phyloP scores from a whole-genome alignment of 2,888 invertebrate genomes.

The Bursaphelenchus okinawaensis region DNA sequence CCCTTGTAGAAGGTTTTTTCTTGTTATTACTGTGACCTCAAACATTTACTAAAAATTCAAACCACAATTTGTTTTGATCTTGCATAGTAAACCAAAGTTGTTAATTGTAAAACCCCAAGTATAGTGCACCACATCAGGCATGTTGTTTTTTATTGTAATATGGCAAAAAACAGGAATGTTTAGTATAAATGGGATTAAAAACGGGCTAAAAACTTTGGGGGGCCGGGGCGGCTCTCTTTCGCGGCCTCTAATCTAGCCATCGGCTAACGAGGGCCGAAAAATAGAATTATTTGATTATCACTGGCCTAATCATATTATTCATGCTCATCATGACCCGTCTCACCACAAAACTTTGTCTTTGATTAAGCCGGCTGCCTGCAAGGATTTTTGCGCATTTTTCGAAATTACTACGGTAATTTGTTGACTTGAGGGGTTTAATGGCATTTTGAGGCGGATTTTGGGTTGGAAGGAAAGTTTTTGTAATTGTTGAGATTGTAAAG shows the following conservation, averaged over 20 bases:
- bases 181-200: neutral
- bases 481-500: no score
- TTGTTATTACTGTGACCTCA: neutral
- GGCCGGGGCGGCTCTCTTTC: neutral
- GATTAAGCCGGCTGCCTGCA: no score
- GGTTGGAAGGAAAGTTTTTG: no score
- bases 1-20: neutral
- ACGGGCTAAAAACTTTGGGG: neutral
- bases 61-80: no score
- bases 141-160: neutral
- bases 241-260: neutral
- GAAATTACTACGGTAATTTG: no score
- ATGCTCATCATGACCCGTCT: neutral
- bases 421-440: no score
- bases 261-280: neutral
- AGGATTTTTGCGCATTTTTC: no score
- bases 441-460: no score
- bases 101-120: no score
- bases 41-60: neutral
- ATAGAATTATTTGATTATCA: neutral
- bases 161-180: neutral
- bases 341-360: neutral
- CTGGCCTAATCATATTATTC: neutral
- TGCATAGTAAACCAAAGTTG: no score
- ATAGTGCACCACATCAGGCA: neutral